Conservation (phyloP, 2,113 vertebrate genomes). For the Excalfactoria chinensis region DNA sequence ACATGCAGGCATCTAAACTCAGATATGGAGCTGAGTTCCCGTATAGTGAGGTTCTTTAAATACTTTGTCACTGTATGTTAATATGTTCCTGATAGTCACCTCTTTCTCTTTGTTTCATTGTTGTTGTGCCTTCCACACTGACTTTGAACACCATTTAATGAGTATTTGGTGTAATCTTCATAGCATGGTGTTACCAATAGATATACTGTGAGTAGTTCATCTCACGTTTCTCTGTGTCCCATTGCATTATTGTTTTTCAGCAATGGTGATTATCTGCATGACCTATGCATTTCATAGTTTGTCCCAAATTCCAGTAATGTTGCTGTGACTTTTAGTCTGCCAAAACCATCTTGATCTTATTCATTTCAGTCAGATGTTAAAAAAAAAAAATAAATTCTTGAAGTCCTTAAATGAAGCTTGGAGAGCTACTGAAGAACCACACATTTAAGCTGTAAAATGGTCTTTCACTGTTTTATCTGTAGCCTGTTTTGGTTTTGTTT, state of each 20-base stretch:
- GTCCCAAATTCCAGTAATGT: not conserved
- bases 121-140: not conserved
- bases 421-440: not conserved
- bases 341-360: not conserved
- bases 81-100: not conserved
- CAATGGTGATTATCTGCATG: not conserved
- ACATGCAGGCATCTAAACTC: not conserved
- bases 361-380: not conserved
- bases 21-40: rapidly evolving
- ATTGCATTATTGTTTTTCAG: not conserved
- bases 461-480: not conserved
- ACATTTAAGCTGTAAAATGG: not conserved
- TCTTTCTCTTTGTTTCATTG: not conserved
- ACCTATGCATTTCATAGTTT: not conserved
- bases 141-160: not conserved
- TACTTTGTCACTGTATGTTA: not conserved
- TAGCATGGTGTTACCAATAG: not conserved
- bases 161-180: not conserved
- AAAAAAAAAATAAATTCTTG: not conserved
- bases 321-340: not conserved
- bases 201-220: not conserved
- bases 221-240: not conserved
- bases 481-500: not conserved
- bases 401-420: not conserved
- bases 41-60: not conserved